phyloP scores from a whole-genome alignment of 2,113 vertebrate genomes.

The Prinia subflava region DNA sequence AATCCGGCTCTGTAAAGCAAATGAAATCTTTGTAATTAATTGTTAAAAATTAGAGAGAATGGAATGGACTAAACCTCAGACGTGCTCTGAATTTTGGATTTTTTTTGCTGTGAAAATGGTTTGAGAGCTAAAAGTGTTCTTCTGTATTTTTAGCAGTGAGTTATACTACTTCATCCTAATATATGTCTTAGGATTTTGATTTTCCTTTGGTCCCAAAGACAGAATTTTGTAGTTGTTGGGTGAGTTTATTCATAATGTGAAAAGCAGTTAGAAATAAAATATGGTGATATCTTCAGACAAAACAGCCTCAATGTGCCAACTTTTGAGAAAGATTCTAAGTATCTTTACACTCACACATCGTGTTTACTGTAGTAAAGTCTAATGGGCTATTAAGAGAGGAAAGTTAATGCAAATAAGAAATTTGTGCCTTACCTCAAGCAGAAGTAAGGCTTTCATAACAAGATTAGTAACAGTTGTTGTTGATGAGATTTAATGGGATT shows the following conservation, averaged over 20 bases:
- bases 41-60: not conserved
- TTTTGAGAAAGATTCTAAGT: not conserved
- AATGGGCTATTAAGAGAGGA: not conserved
- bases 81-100: not conserved
- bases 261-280: not conserved
- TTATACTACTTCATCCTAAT: not conserved
- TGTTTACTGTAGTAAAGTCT: not conserved
- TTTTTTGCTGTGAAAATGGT: not conserved
- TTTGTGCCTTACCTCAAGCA: not conserved
- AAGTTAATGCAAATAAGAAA: not conserved
- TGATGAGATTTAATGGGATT: constrained; percentile 4
- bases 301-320: not conserved
- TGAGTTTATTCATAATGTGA: not conserved
- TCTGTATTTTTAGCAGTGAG: not conserved
- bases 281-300: not conserved
- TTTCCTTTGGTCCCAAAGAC: not conserved
- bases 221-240: not conserved
- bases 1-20: not conserved
- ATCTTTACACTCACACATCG: not conserved
- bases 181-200: not conserved
- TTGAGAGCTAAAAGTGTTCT: not conserved
- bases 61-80: not conserved
- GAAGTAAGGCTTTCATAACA: not conserved
- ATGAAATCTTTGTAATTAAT: not conserved
- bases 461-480: not conserved